Percentiles rank a stretch among this genome's conserved stretches.
Evolutionary conservation across 2,797 vertebrate species (phyloP).

Genomic region (Chelonia mydas): DNA sequence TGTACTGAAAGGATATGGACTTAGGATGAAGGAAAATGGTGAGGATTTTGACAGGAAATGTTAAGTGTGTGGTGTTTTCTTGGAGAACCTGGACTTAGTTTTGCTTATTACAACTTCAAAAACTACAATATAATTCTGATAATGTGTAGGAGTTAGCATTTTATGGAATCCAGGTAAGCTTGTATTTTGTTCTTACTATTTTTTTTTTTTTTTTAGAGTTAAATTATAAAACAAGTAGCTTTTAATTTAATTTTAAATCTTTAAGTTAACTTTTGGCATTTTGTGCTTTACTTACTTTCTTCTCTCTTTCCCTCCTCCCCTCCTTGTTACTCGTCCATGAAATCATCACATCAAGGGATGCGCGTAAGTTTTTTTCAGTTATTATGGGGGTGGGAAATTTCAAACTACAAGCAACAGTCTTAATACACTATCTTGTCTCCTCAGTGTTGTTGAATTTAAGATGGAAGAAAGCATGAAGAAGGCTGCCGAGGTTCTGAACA

Average conservation of each 20-base stretch:
- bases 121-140: constrained; percentile 57
- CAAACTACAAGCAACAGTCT: constrained; percentile 12
- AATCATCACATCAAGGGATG: constrained; percentile 87
- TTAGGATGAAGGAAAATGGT: constrained; percentile 67
- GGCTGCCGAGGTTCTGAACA: constrained; percentile 97
- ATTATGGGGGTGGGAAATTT: neutral
- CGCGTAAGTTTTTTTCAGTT: constrained; percentile 90
- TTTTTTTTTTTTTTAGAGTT: constrained; percentile 23
- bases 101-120: constrained; percentile 64
- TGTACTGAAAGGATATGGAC: constrained; percentile 73
- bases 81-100: constrained; percentile 77
- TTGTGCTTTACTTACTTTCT: constrained; percentile 78
- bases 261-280: neutral
- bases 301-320: constrained; percentile 50
- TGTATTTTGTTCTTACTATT: constrained; percentile 38
- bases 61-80: constrained; percentile 74
- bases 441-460: constrained; percentile 98
- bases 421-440: constrained; percentile 67
- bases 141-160: constrained; percentile 21
- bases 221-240: constrained; percentile 26
- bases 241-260: constrained; percentile 48
- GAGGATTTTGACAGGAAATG: constrained; percentile 71
- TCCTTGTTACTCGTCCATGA: constrained; percentile 73
- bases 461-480: constrained; percentile 98
- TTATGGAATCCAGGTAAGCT: constrained; percentile 50